These are phyloP conservation scores for Tuta absoluta DNA, from an alignment of 2,888 invertebrate species.

Conservation along the genomic window DNA sequence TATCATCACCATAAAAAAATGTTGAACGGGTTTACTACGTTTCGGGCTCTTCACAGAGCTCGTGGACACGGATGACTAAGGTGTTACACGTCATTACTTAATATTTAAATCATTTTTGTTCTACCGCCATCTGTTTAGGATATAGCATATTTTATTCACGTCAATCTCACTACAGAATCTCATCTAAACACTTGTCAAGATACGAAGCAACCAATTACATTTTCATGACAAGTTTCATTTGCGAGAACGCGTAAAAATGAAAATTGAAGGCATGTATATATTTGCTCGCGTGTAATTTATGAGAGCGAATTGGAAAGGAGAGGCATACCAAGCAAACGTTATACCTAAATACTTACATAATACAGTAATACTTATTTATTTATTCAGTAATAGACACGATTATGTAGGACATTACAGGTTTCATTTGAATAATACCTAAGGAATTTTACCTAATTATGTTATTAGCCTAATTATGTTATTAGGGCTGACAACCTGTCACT, in stretches of 20 bases:
- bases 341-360: neutral
- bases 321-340: conserved; percentile 25
- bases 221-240: conserved; percentile 60
- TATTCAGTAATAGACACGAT: too few relatives aligned
- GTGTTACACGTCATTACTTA: too few relatives aligned
- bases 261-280: conserved; percentile 40
- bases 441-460: too few relatives aligned
- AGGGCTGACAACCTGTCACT: too few relatives aligned
- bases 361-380: neutral
- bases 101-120: too few relatives aligned
- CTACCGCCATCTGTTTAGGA: neutral
- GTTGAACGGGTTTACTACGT: too few relatives aligned
- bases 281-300: conserved; percentile 39
- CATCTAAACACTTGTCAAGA: conserved; percentile 61
- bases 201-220: conserved; percentile 63
- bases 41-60: too few relatives aligned
- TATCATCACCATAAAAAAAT: too few relatives aligned
- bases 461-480: too few relatives aligned
- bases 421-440: too few relatives aligned
- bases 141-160: conserved; percentile 31
- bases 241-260: conserved; percentile 47
- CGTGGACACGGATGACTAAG: too few relatives aligned
- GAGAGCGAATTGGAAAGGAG: conserved; percentile 24
- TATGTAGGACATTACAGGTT: too few relatives aligned
- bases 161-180: conserved; percentile 39